These are phyloP conservation scores for Eudemis profundana DNA, from an alignment of 2,888 invertebrate species.

Conservation along the genomic window DNA sequence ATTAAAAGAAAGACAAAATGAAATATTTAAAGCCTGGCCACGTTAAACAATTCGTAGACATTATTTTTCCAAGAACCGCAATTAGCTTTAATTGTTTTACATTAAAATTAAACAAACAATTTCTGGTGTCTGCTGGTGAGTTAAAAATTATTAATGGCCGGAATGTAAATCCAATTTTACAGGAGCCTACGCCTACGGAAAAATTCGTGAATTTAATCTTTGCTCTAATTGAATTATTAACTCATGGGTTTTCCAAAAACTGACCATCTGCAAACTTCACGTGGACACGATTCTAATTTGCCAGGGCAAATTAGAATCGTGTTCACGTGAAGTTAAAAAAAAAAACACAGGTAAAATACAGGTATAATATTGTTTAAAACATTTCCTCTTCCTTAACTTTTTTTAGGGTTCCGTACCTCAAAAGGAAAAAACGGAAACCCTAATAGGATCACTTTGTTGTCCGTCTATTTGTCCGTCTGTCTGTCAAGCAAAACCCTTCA, in stretches of 20 bases:
- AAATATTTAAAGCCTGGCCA: background rate
- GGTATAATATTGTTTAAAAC: no score
- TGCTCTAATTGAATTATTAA: conserved; percentile 26
- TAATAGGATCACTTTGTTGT: no score
- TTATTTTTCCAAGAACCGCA: conserved; percentile 11
- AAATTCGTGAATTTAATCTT: conserved; percentile 12
- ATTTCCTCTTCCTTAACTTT: no score
- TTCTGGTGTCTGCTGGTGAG: conserved; percentile 18
- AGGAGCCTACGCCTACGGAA: background rate
- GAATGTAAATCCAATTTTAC: conserved; percentile 20
- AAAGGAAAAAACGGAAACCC: no score
- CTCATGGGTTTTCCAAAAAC: conserved; percentile 9
- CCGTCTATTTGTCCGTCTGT: no score
- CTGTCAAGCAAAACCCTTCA: no score
- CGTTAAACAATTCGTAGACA: background rate
- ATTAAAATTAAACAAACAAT: conserved; percentile 28
- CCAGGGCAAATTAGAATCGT: no score
- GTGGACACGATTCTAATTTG: background rate
- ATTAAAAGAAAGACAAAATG: background rate
- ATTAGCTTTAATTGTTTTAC: conserved; percentile 12
- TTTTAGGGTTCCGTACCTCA: no score
- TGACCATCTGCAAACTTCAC: conserved; percentile 5
- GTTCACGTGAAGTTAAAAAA: no score
- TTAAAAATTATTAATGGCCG: conserved; percentile 26
- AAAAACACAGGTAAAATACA: no score